phyloP scores from a whole-genome alignment of 2,797 vertebrate genomes.

The Sphaeramia orbicularis region DNA sequence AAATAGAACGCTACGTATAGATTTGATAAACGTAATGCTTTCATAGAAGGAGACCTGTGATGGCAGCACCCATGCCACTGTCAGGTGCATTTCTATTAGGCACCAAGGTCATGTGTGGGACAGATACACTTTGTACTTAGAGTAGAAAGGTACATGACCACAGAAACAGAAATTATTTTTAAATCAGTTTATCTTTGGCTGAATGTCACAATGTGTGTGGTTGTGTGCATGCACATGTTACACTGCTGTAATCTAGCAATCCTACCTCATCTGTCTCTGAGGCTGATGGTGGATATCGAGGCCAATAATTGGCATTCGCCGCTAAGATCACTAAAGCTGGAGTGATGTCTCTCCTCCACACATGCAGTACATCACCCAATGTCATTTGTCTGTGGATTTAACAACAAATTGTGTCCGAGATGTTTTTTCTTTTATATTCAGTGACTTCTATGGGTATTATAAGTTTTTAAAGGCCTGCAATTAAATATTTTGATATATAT shows the following conservation, averaged over 20 bases:
- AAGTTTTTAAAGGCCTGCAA: too few species aligned
- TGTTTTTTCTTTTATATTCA: not conserved
- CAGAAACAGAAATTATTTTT: conserved; percentile 28
- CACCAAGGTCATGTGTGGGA: conserved; percentile 55
- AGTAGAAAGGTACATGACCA: conserved; percentile 42
- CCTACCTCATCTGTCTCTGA: conserved; percentile 60
- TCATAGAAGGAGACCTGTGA: conserved; percentile 12
- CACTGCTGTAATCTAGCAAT: conserved; percentile 58
- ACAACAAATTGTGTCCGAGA: conserved; percentile 4
- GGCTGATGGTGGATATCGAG: conserved; percentile 39
- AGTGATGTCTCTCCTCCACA: conserved; percentile 29
- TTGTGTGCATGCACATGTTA: conserved; percentile 23
- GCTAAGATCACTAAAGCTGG: conserved; percentile 33
- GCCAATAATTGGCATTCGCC: conserved; percentile 51
- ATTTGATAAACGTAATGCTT: conserved; percentile 30
- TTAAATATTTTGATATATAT: too few species aligned
- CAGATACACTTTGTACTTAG: conserved; percentile 39
- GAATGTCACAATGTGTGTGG: conserved; percentile 9
- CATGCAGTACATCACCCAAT: conserved; percentile 21
- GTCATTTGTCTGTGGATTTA: conserved; percentile 46
- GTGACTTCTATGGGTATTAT: not conserved
- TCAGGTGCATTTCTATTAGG: conserved; percentile 6
- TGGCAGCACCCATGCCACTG: not conserved
- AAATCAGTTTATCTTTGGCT: conserved; percentile 38
- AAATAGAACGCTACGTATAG: conserved; percentile 18